phyloP scores from a whole-genome alignment of 2,113 vertebrate species.

The Dinomys branickii region DNA sequence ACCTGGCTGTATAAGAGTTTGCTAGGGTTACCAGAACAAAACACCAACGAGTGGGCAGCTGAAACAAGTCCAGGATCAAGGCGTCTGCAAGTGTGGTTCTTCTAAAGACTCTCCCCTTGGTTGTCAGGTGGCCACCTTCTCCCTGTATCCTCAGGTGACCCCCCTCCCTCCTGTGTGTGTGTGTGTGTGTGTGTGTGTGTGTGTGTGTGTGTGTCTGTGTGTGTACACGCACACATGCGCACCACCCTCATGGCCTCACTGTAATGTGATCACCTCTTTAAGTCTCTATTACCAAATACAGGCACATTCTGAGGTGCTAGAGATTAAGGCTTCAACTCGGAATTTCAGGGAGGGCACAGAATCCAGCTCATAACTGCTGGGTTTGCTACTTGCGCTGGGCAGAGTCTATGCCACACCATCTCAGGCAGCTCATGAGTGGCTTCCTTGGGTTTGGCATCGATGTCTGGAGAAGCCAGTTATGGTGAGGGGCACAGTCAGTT shows the following conservation, averaged over 20 bases:
- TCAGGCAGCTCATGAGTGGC: background rate
- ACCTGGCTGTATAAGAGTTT: background rate
- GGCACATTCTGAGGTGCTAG: background rate
- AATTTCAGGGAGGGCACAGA: background rate
- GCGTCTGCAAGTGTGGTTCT: background rate
- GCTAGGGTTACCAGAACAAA: background rate
- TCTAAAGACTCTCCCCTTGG: background rate
- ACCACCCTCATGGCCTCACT: background rate
- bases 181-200: background rate
- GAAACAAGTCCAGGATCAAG: background rate
- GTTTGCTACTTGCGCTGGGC: background rate
- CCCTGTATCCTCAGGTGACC: background rate
- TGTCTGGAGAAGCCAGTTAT: slow-evolving; percentile 36
- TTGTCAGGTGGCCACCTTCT: background rate
- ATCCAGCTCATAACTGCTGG: background rate
- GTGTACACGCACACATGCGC: background rate
- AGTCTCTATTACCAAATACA: background rate
- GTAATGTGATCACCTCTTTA: background rate
- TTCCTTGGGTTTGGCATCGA: background rate
- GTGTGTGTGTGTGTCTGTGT: background rate
- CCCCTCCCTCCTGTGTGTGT: no score
- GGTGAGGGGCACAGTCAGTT: background rate
- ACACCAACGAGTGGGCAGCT: background rate
- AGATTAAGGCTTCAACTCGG: background rate
- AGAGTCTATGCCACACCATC: background rate